These are phyloP conservation scores for Tonatia bakeri DNA, from an alignment of 2,113 vertebrate genomes.

Conservation along the genomic window DNA sequence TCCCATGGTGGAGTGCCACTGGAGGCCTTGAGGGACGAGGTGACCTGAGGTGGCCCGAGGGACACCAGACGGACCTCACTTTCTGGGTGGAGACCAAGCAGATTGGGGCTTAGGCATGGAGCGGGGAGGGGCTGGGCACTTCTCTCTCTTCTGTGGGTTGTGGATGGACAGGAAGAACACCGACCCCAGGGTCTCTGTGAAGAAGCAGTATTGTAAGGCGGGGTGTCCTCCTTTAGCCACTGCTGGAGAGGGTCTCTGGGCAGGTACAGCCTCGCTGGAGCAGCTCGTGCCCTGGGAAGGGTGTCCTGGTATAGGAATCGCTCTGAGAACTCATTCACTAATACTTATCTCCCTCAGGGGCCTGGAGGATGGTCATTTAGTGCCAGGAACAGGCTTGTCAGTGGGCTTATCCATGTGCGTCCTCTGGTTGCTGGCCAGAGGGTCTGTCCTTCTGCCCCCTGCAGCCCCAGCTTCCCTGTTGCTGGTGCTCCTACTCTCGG, in stretches of 20 bases:
- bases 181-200: not conserved
- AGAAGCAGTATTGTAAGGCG: not conserved
- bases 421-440: not conserved
- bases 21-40: not conserved
- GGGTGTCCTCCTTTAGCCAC: not conserved
- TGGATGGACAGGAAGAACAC: not conserved
- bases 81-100: not conserved
- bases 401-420: not conserved
- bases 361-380: not conserved
- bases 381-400: not conserved
- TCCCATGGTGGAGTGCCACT: not conserved
- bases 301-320: not conserved
- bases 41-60: not conserved
- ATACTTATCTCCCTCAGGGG: not conserved
- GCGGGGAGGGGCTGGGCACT: not conserved
- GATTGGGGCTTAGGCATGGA: not conserved
- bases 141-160: not conserved
- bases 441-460: not conserved
- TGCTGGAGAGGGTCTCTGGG: not conserved
- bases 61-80: not conserved
- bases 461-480: not conserved
- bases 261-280: not conserved
- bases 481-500: not conserved
- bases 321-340: not conserved
- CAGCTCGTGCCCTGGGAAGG: not conserved